These are phyloP conservation scores for Leptodactylus fuscus DNA, from an alignment of 2,113 vertebrate species.

Conservation along the genomic window DNA sequence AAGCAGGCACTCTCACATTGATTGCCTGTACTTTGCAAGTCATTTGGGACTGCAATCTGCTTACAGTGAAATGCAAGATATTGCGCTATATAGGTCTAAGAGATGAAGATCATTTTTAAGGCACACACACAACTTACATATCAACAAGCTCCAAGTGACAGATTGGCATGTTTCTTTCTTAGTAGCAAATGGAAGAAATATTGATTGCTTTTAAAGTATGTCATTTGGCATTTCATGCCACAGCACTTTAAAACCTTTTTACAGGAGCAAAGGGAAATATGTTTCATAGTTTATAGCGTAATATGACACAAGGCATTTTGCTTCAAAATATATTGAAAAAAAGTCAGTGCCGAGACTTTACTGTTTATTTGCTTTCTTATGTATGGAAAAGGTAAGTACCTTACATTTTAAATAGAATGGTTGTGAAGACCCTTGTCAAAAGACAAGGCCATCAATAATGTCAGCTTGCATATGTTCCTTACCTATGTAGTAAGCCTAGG, in stretches of 20 bases:
- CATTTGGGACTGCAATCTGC: conserved; percentile 60
- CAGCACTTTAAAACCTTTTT: conserved; percentile 70
- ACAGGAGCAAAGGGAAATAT: conserved; percentile 62
- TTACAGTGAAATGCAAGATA: conserved; percentile 62
- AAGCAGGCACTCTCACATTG: conserved; percentile 62
- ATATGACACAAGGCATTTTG: conserved; percentile 44
- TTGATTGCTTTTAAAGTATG: conserved; percentile 70
- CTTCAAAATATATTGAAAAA: conserved; percentile 20
- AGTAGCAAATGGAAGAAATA: conserved; percentile 66
- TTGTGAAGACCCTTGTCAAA: no score
- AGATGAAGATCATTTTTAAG: conserved; percentile 65
- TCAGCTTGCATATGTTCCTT: no score
- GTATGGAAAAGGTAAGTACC: no score
- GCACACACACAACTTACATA: conserved; percentile 55
- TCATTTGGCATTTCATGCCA: conserved; percentile 68
- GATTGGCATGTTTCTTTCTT: conserved; percentile 62
- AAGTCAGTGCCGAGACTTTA: neutral
- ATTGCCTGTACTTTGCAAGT: conserved; percentile 65
- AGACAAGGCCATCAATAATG: no score
- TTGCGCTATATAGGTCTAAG: conserved; percentile 66
- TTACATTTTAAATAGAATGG: no score
- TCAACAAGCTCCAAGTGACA: conserved; percentile 53
- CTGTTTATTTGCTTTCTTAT: no score
- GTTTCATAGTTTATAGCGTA: conserved; percentile 41
- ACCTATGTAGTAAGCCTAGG: no score